Base-by-base conservation (phyloP, 2,888 invertebrate genomes). In the Ecliptopera silaceata region DNA sequence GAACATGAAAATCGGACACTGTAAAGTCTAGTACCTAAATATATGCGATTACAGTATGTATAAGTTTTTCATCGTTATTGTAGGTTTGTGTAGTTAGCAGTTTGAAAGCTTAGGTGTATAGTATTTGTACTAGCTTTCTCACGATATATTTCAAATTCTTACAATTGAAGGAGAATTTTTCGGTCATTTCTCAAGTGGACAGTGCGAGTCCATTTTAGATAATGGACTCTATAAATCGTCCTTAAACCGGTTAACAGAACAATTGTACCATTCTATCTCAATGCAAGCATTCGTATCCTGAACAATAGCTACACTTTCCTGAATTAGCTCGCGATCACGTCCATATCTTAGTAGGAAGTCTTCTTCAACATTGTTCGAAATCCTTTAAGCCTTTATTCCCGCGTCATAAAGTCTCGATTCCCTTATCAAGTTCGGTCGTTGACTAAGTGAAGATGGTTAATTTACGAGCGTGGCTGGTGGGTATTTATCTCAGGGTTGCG, bases 401-500 rank as follows among this genome's bases (percentile, higher is more conserved):
- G 34, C 20, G 15, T 17, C 18, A 54, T 57, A 61, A 47, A 57
- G 43, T 41, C n/a, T 11, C 12, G 2, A 44, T 47, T 57, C 47
- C 29, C 34, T 29, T 32, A 39, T 46, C 49, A 42, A 22, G 18
- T 29, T 50, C 50, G 11, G 15, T 45, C 44, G 15, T 53, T 55
- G 50, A 59, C 57, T 60, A 54, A 55, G 50, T 55, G 55, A 43
- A 55, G 49, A 59, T 62, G 55, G 62, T 50, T 62, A 64, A 64
- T 63, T 63, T 63, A 66, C 64, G 63, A 59, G 32, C 42, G 50
- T 56, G 22, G 54, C 48, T 53, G 41, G 48, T 26, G 54, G 36
- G 56, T 63, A 66, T 66, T 61, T 64, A 66, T 64, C 63, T 61
- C 34, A 32, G 13, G 57, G 44, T 53, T 52, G 49, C 55, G 47